phyloP scores from a whole-genome alignment of 2,797 vertebrate species.

The Smutsia temminckii region DNA sequence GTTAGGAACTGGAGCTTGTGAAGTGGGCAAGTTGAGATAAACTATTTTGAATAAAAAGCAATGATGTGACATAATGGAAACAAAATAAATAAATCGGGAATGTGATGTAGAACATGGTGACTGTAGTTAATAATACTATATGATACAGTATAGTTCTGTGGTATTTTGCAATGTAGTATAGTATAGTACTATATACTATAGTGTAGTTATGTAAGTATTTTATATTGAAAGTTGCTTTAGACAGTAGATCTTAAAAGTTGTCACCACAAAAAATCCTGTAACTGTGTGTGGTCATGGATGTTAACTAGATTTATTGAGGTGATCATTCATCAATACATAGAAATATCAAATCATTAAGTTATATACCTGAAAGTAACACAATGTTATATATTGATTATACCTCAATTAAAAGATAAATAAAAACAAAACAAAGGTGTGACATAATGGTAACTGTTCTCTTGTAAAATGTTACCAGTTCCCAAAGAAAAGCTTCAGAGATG shows the following conservation, averaged over 20 bases:
- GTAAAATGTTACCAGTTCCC: background rate
- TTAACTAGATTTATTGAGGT: background rate
- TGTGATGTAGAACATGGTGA: background rate
- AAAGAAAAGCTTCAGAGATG: background rate
- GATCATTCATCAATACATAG: background rate
- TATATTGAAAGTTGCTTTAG: background rate
- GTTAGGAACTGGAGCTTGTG: background rate
- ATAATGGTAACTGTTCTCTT: background rate
- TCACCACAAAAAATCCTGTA: background rate
- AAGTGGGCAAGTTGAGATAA: background rate
- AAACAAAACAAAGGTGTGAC: background rate
- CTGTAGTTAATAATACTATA: background rate
- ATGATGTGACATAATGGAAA: background rate
- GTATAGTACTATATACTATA: background rate
- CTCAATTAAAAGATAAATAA: background rate
- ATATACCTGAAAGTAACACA: background rate
- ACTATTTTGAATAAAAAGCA: background rate
- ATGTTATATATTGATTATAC: background rate
- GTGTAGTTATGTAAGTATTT: background rate
- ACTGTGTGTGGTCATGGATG: background rate
- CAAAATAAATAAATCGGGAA: background rate
- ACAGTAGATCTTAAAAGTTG: background rate
- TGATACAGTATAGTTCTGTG: background rate
- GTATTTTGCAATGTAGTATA: background rate
- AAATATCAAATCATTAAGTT: background rate